Percentiles rank a stretch among this genome's conserved stretches.
phyloP scores from a whole-genome alignment of 2,113 vertebrate species.

The Apteryx owenii region DNA sequence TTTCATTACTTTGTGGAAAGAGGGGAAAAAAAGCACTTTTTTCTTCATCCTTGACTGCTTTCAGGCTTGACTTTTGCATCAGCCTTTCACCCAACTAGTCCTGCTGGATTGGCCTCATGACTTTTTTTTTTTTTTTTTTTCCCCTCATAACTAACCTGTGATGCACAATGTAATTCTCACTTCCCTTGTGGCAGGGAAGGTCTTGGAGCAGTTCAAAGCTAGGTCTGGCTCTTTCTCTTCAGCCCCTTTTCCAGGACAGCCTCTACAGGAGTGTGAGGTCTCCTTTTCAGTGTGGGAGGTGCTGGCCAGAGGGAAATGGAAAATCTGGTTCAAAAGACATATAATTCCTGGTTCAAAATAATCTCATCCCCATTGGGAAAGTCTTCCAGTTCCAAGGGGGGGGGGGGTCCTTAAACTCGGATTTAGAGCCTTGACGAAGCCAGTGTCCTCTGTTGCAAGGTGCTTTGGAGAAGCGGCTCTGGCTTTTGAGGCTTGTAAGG shows the following conservation, averaged over 20 bases:
- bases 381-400: not conserved
- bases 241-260: not conserved
- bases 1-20: not conserved
- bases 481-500: not conserved
- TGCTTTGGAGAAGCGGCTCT: not conserved
- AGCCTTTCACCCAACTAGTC: not conserved
- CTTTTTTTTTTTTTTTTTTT: not conserved
- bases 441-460: fast-evolving
- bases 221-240: not conserved
- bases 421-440: not conserved
- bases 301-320: not conserved
- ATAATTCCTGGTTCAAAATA: not conserved
- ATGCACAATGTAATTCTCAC: not conserved
- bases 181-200: not conserved
- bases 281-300: not conserved
- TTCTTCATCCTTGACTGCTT: not conserved
- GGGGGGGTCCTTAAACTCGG: not conserved
- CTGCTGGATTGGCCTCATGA: not conserved
- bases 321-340: not conserved
- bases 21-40: not conserved
- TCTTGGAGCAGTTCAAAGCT: not conserved
- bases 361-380: not conserved
- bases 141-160: not conserved
- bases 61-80: not conserved
- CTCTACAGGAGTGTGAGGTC: not conserved